Base-by-base conservation (phyloP, 1,140 invertebrate species). In the Trialeurodes vaporariorum region DNA sequence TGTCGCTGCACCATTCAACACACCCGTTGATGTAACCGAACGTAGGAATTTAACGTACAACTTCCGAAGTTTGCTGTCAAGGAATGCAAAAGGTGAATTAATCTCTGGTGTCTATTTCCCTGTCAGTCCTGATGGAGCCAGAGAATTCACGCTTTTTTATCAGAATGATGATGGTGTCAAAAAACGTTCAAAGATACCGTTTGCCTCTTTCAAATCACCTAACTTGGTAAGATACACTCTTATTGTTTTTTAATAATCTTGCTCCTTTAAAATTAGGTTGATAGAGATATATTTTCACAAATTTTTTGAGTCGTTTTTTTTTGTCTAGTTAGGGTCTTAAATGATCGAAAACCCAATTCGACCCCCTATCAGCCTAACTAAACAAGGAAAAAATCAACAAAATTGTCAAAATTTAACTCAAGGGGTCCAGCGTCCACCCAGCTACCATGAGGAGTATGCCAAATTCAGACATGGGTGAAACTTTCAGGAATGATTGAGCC, bases 1-100 rank as follows among this genome's bases (percentile, higher is more conserved):
- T 75, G 83, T 89, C 59, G 86, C 85, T 26, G 82, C 84, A 71
- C 88, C 89, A 23, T 95, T 92, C 79, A 77, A 88, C 61, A 91
- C 88, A 72, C 87, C 88, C 59, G 83, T 94, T 61, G 86, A 91
- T 76, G 88, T 94, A 25, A 92, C 92, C 0, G 92, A 95, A 77
- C 84, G 92, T 68, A 84, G 93, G 71, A 94, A 95, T 78, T 79
- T 95, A 69, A 89, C 92, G 23, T 95, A 94, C 77, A 88, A 90
- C 74, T 94, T 94, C 78, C 83, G 77, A 64, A 93, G 90, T 75
- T 80, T 93, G 2, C 78, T 95, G 25, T 83, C 88, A 12, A 84
- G 92, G 59, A 87, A 93, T 75, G 84, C 84, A 61, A 91, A 92
- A 72, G 91, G 91, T 34, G 84, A 88, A 65, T 81, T 93, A 2